These are phyloP conservation scores for Ditylenchus weischeri DNA, from an alignment of 2,888 invertebrate species.

Conservation along the genomic window DNA sequence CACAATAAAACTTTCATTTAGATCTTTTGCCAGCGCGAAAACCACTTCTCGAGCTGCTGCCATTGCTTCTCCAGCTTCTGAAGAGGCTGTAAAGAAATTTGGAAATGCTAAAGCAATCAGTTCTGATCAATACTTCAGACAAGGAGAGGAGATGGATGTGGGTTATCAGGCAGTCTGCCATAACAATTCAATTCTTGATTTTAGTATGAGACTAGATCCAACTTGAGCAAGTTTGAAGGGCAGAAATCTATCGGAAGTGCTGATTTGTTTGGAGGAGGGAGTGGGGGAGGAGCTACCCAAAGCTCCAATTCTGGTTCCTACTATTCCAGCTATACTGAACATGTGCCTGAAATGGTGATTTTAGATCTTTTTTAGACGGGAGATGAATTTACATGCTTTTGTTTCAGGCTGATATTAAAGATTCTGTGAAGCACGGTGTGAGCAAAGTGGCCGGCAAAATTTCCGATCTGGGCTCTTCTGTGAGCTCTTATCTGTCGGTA, in stretches of 20 bases:
- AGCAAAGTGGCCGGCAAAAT: constrained; percentile 94
- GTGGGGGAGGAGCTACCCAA: constrained; percentile 28
- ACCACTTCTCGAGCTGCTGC: background rate
- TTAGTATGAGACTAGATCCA: constrained; percentile 62
- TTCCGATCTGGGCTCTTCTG: constrained; percentile 70
- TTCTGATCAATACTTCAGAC: constrained; percentile 63
- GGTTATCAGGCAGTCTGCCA: background rate
- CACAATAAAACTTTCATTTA: background rate
- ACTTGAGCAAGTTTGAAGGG: constrained; percentile 79
- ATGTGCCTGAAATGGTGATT: constrained; percentile 28
- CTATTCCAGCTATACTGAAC: constrained; percentile 35
- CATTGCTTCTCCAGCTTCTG: constrained; percentile 15
- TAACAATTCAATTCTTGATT: constrained; percentile 19
- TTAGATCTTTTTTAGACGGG: constrained; percentile 3
- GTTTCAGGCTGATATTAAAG: constrained; percentile 82
- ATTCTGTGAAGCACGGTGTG: constrained; percentile 92
- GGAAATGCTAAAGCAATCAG: constrained; percentile 95
- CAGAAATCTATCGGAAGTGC: constrained; percentile 87
- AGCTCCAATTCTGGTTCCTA: constrained; percentile 11
- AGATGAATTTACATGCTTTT: constrained; percentile 25
- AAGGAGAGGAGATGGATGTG: constrained; percentile 26
- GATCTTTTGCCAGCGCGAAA: background rate
- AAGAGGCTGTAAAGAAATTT: constrained; percentile 88
- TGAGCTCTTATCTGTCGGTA: constrained; percentile 53
- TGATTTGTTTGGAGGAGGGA: constrained; percentile 78